A percentile compares a stretch with the other conserved stretches of the same genome.
Evolutionary conservation across 2,113 vertebrate species (phyloP).

Genomic region (Macaca fascicularis): DNA sequence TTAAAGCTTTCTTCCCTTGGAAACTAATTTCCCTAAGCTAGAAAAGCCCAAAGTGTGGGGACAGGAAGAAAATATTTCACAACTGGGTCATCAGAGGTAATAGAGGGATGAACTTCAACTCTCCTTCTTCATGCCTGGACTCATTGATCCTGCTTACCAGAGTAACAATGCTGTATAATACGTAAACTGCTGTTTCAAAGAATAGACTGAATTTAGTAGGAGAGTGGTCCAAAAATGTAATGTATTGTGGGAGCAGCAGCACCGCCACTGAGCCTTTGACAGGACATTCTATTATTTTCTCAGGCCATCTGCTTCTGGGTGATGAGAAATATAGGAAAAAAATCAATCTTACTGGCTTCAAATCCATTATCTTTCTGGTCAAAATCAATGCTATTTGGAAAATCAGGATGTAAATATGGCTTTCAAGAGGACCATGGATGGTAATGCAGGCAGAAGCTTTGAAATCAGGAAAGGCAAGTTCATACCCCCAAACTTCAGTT

Average conservation of each 20-base stretch:
- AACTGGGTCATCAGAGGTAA: not conserved
- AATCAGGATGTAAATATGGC: not conserved
- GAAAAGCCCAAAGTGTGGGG: not conserved
- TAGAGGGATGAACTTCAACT: not conserved
- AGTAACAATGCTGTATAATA: not conserved
- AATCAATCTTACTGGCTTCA: not conserved
- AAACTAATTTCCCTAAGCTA: not conserved
- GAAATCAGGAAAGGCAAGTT: not conserved
- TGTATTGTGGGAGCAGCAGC: not conserved
- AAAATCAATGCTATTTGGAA: not conserved
- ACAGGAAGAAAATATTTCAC: not conserved
- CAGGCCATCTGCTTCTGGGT: not conserved
- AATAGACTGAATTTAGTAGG: not conserved
- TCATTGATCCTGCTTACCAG: not conserved
- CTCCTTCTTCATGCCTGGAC: not conserved
- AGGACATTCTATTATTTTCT: not conserved
- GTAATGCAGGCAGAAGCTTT: not conserved
- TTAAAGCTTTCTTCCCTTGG: not conserved
- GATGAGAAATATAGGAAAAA: not conserved
- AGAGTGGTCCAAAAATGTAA: not conserved
- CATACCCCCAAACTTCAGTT: not conserved
- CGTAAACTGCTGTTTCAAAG: not conserved
- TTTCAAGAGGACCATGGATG: not conserved
- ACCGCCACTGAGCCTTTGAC: not conserved
- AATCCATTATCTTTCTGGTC: not conserved